Evolutionary conservation across 2,113 vertebrate species (phyloP).

Genomic region (Ahaetulla prasina): DNA sequence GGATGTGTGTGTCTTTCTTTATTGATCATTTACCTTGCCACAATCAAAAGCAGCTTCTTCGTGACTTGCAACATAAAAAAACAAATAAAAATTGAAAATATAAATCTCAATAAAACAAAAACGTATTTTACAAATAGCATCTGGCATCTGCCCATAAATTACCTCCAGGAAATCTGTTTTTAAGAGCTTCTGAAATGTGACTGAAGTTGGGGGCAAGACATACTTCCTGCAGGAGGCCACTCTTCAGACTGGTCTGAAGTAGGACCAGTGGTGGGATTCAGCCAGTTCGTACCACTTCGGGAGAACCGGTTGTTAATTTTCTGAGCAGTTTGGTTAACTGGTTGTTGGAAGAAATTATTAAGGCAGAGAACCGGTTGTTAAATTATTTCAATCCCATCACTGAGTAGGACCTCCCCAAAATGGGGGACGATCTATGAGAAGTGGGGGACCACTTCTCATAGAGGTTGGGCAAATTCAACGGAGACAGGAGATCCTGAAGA

Average conservation of each 20-base stretch:
- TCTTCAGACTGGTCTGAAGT: background rate
- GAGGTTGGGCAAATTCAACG: background rate
- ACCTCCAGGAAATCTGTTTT: background rate
- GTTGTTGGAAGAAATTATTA: too few relatives aligned
- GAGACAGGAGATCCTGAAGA: background rate
- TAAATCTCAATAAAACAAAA: background rate
- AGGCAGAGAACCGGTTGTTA: too few relatives aligned
- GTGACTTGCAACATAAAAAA: background rate
- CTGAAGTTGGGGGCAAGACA: background rate
- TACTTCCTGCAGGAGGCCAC: background rate
- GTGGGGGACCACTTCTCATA: background rate
- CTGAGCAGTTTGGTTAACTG: too few relatives aligned
- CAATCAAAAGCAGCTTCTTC: background rate
- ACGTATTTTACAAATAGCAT: background rate
- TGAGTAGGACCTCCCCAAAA: background rate
- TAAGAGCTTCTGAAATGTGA: background rate
- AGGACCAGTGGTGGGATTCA: too few relatives aligned
- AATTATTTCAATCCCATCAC: too few relatives aligned
- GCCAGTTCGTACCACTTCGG: too few relatives aligned
- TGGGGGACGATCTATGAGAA: background rate
- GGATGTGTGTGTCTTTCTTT: background rate
- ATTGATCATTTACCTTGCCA: background rate
- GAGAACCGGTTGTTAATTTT: too few relatives aligned
- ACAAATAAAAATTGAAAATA: background rate
- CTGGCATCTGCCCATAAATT: background rate